phyloP scores from a whole-genome alignment of 2,797 vertebrate species.

The Avahi laniger region DNA sequence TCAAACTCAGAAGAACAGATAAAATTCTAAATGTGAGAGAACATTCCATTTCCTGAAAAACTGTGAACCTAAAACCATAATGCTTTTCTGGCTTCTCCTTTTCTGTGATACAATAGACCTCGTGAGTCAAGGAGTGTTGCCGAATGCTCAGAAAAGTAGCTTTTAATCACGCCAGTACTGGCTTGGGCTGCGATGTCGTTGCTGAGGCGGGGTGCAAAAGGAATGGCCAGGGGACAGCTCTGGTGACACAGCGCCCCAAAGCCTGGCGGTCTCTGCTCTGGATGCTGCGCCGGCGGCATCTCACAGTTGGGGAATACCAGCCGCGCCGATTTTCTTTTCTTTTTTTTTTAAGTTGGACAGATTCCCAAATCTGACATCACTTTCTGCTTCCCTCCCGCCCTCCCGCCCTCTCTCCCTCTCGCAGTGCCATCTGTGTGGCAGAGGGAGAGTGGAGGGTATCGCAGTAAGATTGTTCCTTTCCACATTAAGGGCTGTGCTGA shows the following conservation, averaged over 20 bases:
- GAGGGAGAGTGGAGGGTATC: neutral
- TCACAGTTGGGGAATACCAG: neutral
- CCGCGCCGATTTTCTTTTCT: neutral
- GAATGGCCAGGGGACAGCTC: too few relatives aligned
- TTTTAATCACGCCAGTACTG: neutral
- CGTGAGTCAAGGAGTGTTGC: neutral
- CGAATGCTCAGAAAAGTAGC: neutral
- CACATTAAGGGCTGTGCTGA: neutral
- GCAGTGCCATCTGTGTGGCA: neutral
- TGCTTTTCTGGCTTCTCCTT: neutral
- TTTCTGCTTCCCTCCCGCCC: neutral
- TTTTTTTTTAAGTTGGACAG: neutral
- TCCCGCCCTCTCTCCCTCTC: too few relatives aligned
- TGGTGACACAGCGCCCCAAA: neutral
- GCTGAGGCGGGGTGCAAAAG: neutral
- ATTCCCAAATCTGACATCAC: neutral
- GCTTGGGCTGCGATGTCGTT: neutral
- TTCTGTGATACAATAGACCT: neutral
- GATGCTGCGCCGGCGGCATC: rapidly evolving
- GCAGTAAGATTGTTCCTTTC: neutral
- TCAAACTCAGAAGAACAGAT: neutral
- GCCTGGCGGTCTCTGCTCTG: neutral
- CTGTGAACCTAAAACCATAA: neutral
- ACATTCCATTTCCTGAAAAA: neutral
- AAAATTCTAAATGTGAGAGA: neutral